Percentiles rank a stretch among this genome's conserved stretches.
Conservation (phyloP, 2,888 invertebrate species). For the Scaptomyza parva region DNA sequence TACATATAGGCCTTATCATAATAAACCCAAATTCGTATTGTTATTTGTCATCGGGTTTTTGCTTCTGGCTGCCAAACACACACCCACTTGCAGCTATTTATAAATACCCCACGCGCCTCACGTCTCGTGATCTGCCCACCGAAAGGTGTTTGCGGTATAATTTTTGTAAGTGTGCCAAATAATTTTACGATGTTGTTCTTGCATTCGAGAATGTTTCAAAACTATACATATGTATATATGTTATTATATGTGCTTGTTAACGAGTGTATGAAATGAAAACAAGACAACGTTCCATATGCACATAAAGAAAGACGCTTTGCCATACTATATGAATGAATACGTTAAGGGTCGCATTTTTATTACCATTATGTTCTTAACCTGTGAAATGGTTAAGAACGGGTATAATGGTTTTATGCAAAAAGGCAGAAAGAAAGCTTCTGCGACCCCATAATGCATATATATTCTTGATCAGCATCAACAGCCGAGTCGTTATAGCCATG, state of each 20-base stretch:
- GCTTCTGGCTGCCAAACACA: slow-evolving; percentile 41
- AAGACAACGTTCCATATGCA: slow-evolving; percentile 4
- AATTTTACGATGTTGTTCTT: slow-evolving; percentile 57
- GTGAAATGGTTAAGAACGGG: no score
- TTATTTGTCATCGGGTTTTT: slow-evolving; percentile 12
- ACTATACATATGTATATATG: slow-evolving; percentile 17
- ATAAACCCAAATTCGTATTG: neutral
- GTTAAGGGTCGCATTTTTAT: neutral
- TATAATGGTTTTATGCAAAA: no score
- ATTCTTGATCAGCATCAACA: no score
- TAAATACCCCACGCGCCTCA: slow-evolving; percentile 13
- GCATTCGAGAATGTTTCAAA: slow-evolving; percentile 60
- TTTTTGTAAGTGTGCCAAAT: slow-evolving; percentile 63
- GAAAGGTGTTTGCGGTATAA: slow-evolving; percentile 30
- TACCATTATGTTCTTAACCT: no score
- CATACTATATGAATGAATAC: neutral
- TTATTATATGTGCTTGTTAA: neutral
- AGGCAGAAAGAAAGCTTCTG: no score
- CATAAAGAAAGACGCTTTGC: slow-evolving; percentile 4
- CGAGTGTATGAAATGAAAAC: neutral
- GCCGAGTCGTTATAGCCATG: no score
- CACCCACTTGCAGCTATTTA: slow-evolving; percentile 23
- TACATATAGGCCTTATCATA: slow-evolving; percentile 10
- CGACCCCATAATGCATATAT: no score
- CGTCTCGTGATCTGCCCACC: slow-evolving; percentile 17